These are phyloP conservation scores for Triops cancriformis DNA, from an alignment of 1,140 invertebrate species.

Conservation along the genomic window DNA sequence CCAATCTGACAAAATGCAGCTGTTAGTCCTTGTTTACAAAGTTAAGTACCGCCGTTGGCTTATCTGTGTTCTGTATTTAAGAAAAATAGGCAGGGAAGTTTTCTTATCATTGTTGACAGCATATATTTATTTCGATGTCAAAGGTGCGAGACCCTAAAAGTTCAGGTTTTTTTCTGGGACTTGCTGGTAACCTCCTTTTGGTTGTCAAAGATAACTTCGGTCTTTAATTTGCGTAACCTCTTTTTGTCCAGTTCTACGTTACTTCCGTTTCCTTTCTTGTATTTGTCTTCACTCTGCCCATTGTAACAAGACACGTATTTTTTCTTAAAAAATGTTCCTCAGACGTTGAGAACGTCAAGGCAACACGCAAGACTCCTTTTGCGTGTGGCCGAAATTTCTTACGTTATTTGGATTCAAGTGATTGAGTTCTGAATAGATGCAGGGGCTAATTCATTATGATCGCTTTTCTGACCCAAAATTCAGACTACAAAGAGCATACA, in stretches of 20 bases:
- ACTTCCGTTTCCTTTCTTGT: background rate
- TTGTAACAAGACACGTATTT: background rate
- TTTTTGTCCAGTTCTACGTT: background rate
- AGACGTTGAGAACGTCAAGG: background rate
- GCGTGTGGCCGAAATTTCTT: background rate
- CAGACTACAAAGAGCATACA: too few relatives aligned
- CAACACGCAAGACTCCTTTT: background rate
- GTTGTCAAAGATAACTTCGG: background rate
- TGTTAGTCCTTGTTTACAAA: background rate
- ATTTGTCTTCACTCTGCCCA: background rate
- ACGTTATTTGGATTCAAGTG: too few relatives aligned
- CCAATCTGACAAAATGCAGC: background rate
- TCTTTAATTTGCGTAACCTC: constrained; percentile 1
- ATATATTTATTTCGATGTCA: background rate
- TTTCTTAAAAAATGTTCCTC: background rate
- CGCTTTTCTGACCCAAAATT: too few relatives aligned
- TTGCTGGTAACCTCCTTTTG: background rate
- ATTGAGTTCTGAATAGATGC: too few relatives aligned
- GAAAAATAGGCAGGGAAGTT: background rate
- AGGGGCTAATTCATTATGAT: too few relatives aligned
- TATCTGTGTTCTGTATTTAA: background rate
- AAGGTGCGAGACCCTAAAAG: background rate
- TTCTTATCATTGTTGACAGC: background rate
- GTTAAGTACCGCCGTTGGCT: background rate
- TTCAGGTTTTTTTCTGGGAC: background rate